Base-by-base conservation (phyloP, 2,113 vertebrate genomes). In the Stegastes partitus region DNA sequence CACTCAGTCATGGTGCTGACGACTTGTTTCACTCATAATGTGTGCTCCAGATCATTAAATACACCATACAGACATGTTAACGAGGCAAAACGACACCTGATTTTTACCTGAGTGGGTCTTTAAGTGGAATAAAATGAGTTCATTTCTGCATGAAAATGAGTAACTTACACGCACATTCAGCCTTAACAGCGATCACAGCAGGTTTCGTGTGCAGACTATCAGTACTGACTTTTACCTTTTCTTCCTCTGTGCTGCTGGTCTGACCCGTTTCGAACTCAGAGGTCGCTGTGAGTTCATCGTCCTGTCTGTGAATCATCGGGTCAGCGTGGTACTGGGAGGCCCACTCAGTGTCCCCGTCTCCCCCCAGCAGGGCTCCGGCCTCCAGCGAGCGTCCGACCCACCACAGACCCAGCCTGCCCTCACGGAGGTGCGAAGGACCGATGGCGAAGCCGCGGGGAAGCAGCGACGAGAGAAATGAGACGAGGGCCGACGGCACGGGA, bases 351-450 rank as follows among this genome's bases (percentile, higher is more conserved):
- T 82, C 84, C 10, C 57, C 73, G 0, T 79, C 67, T 45, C 42
- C 73, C n/a, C 86, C 83, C 58, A 93, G 77, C 72, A 86, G 78
- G 26, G 56, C 53, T 1, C 91, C 91, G 1, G 83, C 72, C 73
- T 73, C 50, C 79, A 91, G 77, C 6, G 79, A 42, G 50, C 53
- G 54, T 34, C 91, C 92, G 0, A 92, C 91, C 92, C 92, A 93
- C 92, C 92, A 93, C 55, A 93, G 86, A 18, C 92, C 91, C 58
- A 89, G 55, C 2, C 65, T 39, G 55, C 83, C 86, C 65, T 72
- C 62, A 0, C 80, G 69, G 65, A 72, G 64, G 63, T 11, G 54
- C 0, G 92, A 93, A 0, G 92, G 92, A 3, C 92, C 92, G 21
- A 93, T 77, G 0, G 92, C 91, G 0, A 92, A 82, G 59, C 90